Base-by-base conservation (phyloP, 2,888 invertebrate species). In the Cheilosia vulpina region DNA sequence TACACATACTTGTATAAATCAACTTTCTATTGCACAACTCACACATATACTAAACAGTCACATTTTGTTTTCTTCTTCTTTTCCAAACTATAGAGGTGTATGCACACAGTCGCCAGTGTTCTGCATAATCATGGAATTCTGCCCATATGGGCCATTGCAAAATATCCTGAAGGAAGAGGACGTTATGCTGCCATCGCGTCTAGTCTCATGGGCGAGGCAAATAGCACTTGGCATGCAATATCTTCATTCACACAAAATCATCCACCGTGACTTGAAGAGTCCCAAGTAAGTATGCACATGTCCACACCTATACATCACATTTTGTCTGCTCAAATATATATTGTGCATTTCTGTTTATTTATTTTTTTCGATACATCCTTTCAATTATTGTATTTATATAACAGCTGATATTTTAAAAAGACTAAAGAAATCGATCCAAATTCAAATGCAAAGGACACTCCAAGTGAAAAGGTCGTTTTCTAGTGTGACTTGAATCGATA, bases 71-170 rank as follows among this genome's bases (percentile, higher is more conserved):
- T 63, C 58, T 45, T 65, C 92, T 62, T 87, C 58, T 68, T 69
- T 53, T 87, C 87, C 76, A 76, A 83, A 90, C 91, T 91, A 53
- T 93, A 96, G 96, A 91, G 99, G 99, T 62, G 97, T 99, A 5
- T 99, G 98, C 91, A 97, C 97, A 1, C 96, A 97, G 90, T 95
- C 97, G 6, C 98, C 98, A 0, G 96, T 96, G 89, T 98, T 96
- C 91, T 98, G 98, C 91, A 97, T 99, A 88, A 95, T 99, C 72
- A 99, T 99, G 99, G 99, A 99, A 91, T 99, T 95, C 92, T 99
- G 99, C 91, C 97, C 98, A 2, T 96, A 97, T 89, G 99, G 99
- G 2, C 97, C 98, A 24, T 93, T 99, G 53, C 99, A 97, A 92
- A 97, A 98, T 91, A 95, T 98, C 89, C 94, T 99, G 71, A 95